These are phyloP conservation scores for Hofmannophila pseudospretella DNA, from an alignment of 2,888 invertebrate genomes.

Conservation along the genomic window DNA sequence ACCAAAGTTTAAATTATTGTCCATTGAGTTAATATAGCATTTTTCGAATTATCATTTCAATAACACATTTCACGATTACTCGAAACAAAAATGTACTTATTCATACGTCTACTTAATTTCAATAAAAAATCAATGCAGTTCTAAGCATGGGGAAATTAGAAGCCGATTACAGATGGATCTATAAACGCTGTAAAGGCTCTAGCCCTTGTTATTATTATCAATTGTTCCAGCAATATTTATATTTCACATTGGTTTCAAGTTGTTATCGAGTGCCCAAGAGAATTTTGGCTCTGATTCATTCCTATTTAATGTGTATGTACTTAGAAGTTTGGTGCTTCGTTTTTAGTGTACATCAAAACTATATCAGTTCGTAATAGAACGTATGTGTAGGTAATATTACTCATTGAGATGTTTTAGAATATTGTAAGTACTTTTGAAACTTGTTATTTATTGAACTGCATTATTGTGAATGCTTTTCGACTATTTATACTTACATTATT, in stretches of 20 bases:
- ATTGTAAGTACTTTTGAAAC: constrained; percentile 34
- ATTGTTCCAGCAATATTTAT: not conserved
- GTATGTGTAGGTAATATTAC: constrained; percentile 10
- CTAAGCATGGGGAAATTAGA: too few species aligned
- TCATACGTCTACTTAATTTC: too few species aligned
- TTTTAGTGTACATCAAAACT: constrained; percentile 12
- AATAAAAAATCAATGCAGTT: too few species aligned
- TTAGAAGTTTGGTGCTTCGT: constrained; percentile 31
- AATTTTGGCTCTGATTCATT: constrained; percentile 16
- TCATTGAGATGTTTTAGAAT: constrained; percentile 23
- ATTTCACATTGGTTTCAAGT: too few species aligned
- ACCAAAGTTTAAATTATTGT: constrained; percentile 4
- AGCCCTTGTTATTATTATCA: not conserved
- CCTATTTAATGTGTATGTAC: constrained; percentile 23
- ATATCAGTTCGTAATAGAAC: constrained; percentile 1
- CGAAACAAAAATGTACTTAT: too few species aligned
- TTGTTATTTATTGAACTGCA: constrained; percentile 55
- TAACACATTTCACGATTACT: too few species aligned
- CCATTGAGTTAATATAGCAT: too few species aligned
- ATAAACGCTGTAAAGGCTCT: too few species aligned
- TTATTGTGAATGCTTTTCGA: constrained; percentile 46
- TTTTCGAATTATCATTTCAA: too few species aligned
- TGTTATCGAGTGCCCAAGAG: not conserved
- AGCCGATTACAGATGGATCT: too few species aligned
- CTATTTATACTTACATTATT: constrained; percentile 12